Base-by-base conservation (phyloP, 2,888 invertebrate species). In the Gryllus longicercus region DNA sequence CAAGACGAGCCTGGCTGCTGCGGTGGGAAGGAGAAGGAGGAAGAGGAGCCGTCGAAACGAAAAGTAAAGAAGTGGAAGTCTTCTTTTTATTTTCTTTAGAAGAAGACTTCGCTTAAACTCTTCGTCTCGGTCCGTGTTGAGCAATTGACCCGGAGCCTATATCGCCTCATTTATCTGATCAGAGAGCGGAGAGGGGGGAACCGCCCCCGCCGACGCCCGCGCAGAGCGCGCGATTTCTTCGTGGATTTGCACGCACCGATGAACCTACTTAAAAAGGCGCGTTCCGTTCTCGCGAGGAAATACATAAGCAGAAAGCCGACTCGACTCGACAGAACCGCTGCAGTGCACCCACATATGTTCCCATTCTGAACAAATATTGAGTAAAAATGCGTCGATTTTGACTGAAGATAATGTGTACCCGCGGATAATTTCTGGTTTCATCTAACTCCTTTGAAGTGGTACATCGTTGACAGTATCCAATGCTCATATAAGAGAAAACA, bases 1-100 rank as follows among this genome's bases (percentile, higher is more conserved):
- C 14, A n/a, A 63, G 63, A 38, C 16, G 63, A 63, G 63, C n/a
- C 63, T 38, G 38, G 38, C 38, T 8, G 38, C 38, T 38, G 14
- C 63, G 10, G n/a, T 0, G 14, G 63, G 63, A 25, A 25, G 63
- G 4, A 16, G 63, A 1, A 16, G 63, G 63, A 63, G 63, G n/a
- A 8, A 63, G 63, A 38, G 63, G 63, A 63, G 63, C n/a, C 63
- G 14, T 10, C 63, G 63, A 63, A 63, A 63, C 16, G 63, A 63
- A 63, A 63, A 63, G 63, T 63, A 63, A 63, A 63, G 63, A 63
- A 63, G 63, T 63, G 63, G 63, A 63, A 63, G 63, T 63, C 63
- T 63, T 63, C n/a, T 63, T 63, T 18, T 63, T 63, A 63, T 63
- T 63, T 63, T 63, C n/a, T 63, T 63, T 18, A 63, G 63, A 63